phyloP scores from a whole-genome alignment of 2,113 vertebrate genomes.

The Spizaetus ornatus region DNA sequence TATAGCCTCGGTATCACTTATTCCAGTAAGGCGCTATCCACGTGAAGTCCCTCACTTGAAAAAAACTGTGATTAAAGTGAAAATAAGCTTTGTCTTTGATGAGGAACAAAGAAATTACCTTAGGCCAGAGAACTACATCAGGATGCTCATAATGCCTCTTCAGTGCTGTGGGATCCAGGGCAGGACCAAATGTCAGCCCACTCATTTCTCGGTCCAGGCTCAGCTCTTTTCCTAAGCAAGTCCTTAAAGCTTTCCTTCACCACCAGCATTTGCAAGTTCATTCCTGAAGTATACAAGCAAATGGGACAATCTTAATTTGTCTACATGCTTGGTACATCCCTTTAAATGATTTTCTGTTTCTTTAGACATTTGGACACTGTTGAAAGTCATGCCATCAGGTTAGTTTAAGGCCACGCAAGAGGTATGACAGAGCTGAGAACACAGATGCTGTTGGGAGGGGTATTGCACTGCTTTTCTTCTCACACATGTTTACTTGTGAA shows the following conservation, averaged over 20 bases:
- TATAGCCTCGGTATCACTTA: slow-evolving; percentile 14
- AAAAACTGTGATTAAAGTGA: neutral
- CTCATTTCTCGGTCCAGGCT: neutral
- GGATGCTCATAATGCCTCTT: neutral
- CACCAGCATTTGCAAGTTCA: neutral
- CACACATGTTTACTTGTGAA: neutral
- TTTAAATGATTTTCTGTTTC: neutral
- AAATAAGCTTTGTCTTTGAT: neutral
- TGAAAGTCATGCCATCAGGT: neutral
- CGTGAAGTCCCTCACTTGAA: neutral
- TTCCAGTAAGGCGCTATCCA: neutral
- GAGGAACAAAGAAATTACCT: neutral
- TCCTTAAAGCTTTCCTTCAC: neutral
- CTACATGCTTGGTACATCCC: neutral
- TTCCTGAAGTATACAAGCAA: neutral
- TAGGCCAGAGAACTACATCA: neutral
- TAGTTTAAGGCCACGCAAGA: neutral
- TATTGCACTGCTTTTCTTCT: neutral
- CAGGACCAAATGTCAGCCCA: neutral
- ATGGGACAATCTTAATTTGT: neutral
- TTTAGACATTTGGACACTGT: neutral
- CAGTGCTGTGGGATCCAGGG: neutral
- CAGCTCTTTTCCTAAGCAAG: neutral
- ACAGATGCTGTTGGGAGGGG: neutral
- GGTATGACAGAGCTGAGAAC: neutral